Base-by-base conservation (phyloP, 1,140 invertebrate genomes). In the Euborellia annulipes region DNA sequence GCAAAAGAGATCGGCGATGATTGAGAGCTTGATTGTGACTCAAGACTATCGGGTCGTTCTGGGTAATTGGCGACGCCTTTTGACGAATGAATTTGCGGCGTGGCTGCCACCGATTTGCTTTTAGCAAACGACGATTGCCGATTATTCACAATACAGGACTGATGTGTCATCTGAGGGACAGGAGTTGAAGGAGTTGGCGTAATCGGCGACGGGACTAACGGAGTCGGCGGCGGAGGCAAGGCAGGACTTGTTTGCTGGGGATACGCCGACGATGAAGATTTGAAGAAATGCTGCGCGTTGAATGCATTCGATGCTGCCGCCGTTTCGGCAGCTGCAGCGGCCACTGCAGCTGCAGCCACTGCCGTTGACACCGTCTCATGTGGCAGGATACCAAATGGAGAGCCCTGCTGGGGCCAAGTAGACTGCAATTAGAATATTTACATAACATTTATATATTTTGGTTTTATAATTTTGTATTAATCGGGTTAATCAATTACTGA, bases 1-100 rank as follows among this genome's bases (percentile, higher is more conserved):
- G 78, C 79, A 60, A 78, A 82, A 61, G 78, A 81, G 41, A 81
- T 79, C 11, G 79, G 78, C 2, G 78, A 80, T 1, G 76, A 79
- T 52, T 82, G 79, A 52, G 23, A 27, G 23, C 23, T 27, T 6
- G 23, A 27, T 4, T 11, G 23, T 6, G 23, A 27, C 11, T 27
- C 23, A 27, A 27, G 23, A 27, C 23, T 27, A 11, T 27, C 23
- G 4, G 23, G 23, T 27, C 23, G 4, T 27, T 27, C 23, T 6
- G 23, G 23, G 11, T 27, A 27, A 27, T 27, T 27, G 11, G 4
- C 4, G 11, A 27, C 11, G 4, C 23, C 23, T 27, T 27, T 27
- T 4, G 23, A 27, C 4, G 11, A 27, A 6, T 27, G 23, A 11
- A 27, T n/a, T n/a, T n/a, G n/a, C n/a, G n/a, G n/a, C n/a, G n/a